A percentile compares a stretch with the other conserved stretches of the same genome.
These are phyloP conservation scores for Jordanella pulchra DNA, from an alignment of 2,797 vertebrate species.

Conservation along the genomic window DNA sequence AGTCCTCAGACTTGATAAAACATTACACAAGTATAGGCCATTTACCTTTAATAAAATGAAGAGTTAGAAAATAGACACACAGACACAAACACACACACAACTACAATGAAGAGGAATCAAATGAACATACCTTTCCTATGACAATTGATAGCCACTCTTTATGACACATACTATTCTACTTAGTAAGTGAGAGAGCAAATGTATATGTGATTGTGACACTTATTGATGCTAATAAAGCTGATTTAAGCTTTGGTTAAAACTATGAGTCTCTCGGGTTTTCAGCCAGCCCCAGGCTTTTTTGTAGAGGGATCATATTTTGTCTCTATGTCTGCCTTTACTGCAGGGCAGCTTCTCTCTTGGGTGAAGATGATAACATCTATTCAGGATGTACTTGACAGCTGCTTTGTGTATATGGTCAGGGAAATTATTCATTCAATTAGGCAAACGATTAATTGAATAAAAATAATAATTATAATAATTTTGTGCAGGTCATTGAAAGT, in stretches of 20 bases:
- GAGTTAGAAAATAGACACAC: not conserved
- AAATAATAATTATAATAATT: conserved; percentile 29
- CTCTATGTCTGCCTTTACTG: conserved; percentile 54
- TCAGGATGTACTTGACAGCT: conserved; percentile 51
- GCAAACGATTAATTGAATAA: conserved; percentile 36
- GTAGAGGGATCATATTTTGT: conserved; percentile 49
- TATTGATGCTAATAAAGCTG: conserved; percentile 44
- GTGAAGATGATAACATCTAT: conserved; percentile 66
- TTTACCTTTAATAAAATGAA: not conserved
- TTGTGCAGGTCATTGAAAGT: conserved; percentile 35
- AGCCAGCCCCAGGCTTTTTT: conserved; percentile 49
- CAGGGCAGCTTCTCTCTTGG: conserved; percentile 44
- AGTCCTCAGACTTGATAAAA: too few species aligned
- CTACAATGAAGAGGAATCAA: not conserved
- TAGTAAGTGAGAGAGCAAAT: conserved; percentile 1
- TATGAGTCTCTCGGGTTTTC: conserved; percentile 22
- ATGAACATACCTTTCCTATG: not conserved
- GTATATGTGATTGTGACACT: conserved; percentile 8
- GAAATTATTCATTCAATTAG: conserved; percentile 34
- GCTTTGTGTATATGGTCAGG: conserved; percentile 27
- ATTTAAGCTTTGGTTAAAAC: conserved; percentile 41
- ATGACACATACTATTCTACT: not conserved
- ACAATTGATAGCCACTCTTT: not conserved
- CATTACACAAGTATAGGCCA: too few species aligned
- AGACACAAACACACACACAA: not conserved